These are phyloP conservation scores for Melinaea marsaeus DNA, from an alignment of 2,888 invertebrate genomes.

Conservation along the genomic window DNA sequence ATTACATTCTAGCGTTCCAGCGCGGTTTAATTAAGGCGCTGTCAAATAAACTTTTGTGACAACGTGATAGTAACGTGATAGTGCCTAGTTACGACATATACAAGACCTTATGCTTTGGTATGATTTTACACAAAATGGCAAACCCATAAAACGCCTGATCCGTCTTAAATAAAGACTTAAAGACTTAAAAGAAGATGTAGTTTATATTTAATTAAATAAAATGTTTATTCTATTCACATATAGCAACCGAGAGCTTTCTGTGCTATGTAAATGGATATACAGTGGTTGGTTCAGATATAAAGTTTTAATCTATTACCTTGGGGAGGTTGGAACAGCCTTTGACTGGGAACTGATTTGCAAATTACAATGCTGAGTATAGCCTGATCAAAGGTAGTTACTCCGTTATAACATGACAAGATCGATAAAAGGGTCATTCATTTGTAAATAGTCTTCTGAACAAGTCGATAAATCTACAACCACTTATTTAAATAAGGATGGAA, in stretches of 20 bases:
- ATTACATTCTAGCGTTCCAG: conserved; percentile 34
- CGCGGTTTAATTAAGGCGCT: conserved; percentile 33
- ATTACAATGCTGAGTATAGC: conserved; percentile 29
- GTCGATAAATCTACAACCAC: conserved; percentile 1
- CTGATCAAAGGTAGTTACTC: conserved; percentile 22
- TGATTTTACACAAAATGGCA: not conserved
- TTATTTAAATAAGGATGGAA: too few relatives aligned
- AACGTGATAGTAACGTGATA: conserved; percentile 27
- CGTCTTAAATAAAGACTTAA: too few relatives aligned
- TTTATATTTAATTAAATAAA: too few relatives aligned
- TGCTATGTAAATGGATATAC: too few relatives aligned
- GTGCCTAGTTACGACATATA: conserved; percentile 25
- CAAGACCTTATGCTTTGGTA: not conserved
- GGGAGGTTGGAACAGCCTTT: conserved; percentile 1
- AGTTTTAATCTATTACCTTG: not conserved
- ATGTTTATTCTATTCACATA: too few relatives aligned
- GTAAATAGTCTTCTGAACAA: conserved; percentile 3
- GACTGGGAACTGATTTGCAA: conserved; percentile 35
- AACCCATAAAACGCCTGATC: too few relatives aligned
- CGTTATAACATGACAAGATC: conserved; percentile 9
- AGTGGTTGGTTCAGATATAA: not conserved
- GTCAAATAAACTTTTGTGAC: conserved; percentile 35
- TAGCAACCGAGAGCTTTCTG: too few relatives aligned
- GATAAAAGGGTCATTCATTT: conserved; percentile 1
- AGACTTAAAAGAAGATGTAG: too few relatives aligned